Evolutionary conservation across 2,797 vertebrate species (phyloP).

Genomic region (Jordanella pulchra): DNA sequence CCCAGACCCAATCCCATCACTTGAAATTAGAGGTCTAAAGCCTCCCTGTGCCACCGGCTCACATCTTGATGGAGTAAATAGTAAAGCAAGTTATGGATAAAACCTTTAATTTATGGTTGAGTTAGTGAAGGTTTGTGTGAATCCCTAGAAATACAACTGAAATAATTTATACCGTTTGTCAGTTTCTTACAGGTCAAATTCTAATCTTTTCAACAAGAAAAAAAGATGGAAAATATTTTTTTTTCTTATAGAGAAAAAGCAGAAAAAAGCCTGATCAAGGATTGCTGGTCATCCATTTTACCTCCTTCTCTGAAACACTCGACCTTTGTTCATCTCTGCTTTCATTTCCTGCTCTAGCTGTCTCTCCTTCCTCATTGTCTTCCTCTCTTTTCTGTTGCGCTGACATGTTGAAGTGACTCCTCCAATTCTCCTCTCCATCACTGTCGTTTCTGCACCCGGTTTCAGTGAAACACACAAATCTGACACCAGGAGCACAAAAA

Average conservation of each 20-base stretch:
- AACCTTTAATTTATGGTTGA: no score
- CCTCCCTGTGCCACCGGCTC: no score
- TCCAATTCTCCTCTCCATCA: slow-evolving; percentile 42
- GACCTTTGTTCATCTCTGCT: slow-evolving; percentile 54
- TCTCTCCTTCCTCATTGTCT: slow-evolving; percentile 34
- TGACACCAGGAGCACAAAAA: slow-evolving; percentile 25
- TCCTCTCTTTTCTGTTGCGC: slow-evolving; percentile 54
- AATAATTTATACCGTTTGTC: background rate
- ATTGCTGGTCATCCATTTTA: slow-evolving; percentile 47
- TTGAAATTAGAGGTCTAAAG: no score
- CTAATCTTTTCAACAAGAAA: slow-evolving; percentile 13
- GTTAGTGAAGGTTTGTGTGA: background rate
- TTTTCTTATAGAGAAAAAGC: slow-evolving; percentile 25
- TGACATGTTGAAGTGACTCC: slow-evolving; percentile 48
- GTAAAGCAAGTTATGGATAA: no score
- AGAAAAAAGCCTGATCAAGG: slow-evolving; percentile 37
- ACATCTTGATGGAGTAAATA: no score
- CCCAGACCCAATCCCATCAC: no score
- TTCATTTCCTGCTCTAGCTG: slow-evolving; percentile 33
- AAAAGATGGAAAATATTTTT: slow-evolving; percentile 23
- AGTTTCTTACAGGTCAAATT: background rate
- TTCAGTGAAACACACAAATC: slow-evolving; percentile 27
- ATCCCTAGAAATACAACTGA: background rate
- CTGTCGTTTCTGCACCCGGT: slow-evolving; percentile 23
- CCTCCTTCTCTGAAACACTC: slow-evolving; percentile 49